Conservation (phyloP, 2,888 invertebrate species). For the Drosophila mercatorum region DNA sequence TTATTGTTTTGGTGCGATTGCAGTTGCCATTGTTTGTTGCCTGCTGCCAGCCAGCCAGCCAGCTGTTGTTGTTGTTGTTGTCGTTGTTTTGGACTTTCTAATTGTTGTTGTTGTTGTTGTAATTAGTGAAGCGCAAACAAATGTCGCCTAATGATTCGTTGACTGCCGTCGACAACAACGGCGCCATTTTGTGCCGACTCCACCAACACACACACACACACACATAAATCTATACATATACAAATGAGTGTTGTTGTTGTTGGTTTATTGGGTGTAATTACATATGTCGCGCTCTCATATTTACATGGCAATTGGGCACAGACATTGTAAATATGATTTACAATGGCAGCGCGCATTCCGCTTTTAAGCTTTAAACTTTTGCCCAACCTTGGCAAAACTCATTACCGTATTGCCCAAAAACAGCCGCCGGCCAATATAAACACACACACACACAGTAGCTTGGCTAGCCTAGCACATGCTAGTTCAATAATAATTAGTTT, state of each 20-base stretch:
- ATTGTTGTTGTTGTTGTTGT: slow-evolving; percentile 69
- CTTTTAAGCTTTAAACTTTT: slow-evolving; percentile 40
- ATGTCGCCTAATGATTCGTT: slow-evolving; percentile 78
- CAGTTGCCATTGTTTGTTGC: slow-evolving; percentile 62
- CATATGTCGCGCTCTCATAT: slow-evolving; percentile 74
- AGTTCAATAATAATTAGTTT: slow-evolving; percentile 79
- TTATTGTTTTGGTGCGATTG: slow-evolving; percentile 79
- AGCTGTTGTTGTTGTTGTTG: slow-evolving; percentile 37
- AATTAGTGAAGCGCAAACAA: slow-evolving; percentile 82
- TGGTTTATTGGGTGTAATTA: slow-evolving; percentile 67
- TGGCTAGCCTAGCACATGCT: slow-evolving; percentile 28
- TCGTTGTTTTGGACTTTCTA: slow-evolving; percentile 46
- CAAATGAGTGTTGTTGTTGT: slow-evolving; percentile 35
- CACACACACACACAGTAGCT: slow-evolving; percentile 6
- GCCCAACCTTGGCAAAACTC: slow-evolving; percentile 57
- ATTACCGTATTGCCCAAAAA: slow-evolving; percentile 53
- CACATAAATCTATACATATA: slow-evolving; percentile 47
- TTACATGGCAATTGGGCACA: slow-evolving; percentile 66
- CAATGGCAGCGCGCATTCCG: slow-evolving; percentile 20
- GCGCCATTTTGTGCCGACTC: slow-evolving; percentile 63
- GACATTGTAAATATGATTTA: slow-evolving; percentile 63
- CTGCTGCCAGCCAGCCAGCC: slow-evolving; percentile 31
- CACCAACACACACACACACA: slow-evolving; percentile 35
- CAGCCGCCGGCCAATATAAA: slow-evolving; percentile 59
- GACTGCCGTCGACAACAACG: slow-evolving; percentile 58